Evolutionary conservation across 2,113 vertebrate species (phyloP), one percentile per base, ranked within the genome.

Genomic region (Erpornis zantholeuca): DNA sequence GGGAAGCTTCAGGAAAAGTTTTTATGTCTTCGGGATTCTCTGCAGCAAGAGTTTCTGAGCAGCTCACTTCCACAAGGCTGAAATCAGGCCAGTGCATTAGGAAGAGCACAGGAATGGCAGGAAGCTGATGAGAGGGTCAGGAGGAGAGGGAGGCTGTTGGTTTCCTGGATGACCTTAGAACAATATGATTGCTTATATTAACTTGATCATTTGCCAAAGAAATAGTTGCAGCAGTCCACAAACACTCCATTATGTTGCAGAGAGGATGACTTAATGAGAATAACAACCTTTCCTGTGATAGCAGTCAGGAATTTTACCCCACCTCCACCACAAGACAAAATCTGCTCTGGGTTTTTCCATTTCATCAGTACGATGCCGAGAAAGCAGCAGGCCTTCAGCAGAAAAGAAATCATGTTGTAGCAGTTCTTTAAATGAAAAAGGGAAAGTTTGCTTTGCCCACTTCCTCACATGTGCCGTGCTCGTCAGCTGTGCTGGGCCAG

Each of bases 141-240:
- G 65, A 93, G 92, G 86, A 94, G 91, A 56, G 80, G 64, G 64
- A 92, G 92, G 64, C 92, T 81, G 29, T 88, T 90, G 75, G 75
- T 82, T 97, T 96, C 94, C 93, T 83, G 91, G 88, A 96, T 93
- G 71, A 80, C 79, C 27, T 73, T 31, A 86, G 84, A 92, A 96
- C 90, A 94, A 91, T 91, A 69, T 21, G 36, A 75, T 54, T 93
- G 71, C 87, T 91, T 89, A 31, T 85, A 84, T 90, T 89, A 64
- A 36, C 80, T 53, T 57, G 77, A 85, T 35, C 38, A 18, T 66
- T 82, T 90, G 81, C 90, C 93, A 95, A 50, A 79, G n/a, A 77
- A 91, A n/a, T 14, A 12, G 40, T 82, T 59, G 70, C 66, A 86
- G 45, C 45, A 36, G 47, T 8, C 66, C 72, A 47, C 87, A 91